Evolutionary conservation across 1,140 invertebrate species (phyloP).

Genomic region (Drosophila repleta): DNA sequence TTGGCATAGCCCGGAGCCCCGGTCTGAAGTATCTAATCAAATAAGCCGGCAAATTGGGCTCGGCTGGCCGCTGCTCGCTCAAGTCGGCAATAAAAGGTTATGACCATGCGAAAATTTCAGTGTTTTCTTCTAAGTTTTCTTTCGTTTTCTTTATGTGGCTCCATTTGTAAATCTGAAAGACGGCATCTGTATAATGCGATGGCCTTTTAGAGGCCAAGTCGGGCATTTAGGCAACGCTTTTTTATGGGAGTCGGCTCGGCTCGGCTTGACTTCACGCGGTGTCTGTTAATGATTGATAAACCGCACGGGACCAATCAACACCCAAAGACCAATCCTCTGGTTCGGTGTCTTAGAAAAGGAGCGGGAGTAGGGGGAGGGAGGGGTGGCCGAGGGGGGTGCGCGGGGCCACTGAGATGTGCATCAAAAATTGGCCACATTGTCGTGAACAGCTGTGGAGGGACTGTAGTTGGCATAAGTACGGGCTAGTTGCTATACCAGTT

Average conservation of each 20-base stretch:
- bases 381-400: not conserved
- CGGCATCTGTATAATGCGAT: conserved; percentile 61
- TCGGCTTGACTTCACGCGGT: conserved; percentile 22
- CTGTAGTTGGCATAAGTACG: conserved; percentile 43
- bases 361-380: not conserved
- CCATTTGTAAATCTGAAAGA: conserved; percentile 62
- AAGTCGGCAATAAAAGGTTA: conserved; percentile 57
- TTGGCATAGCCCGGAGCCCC: not conserved
- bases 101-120: conserved; percentile 49
- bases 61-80: conserved; percentile 51
- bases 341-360: not conserved
- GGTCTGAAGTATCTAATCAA: conserved; percentile 52
- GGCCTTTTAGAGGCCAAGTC: conserved; percentile 65
- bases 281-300: conserved; percentile 78
- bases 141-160: conserved; percentile 45
- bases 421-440: conserved; percentile 77
- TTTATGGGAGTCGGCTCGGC: conserved; percentile 43
- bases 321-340: conserved; percentile 21
- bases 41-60: conserved; percentile 45
- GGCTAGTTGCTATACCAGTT: conserved; percentile 72
- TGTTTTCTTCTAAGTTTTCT: conserved; percentile 15
- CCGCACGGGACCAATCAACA: conserved; percentile 76
- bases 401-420: conserved; percentile 43
- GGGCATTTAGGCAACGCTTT: conserved; percentile 53
- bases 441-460: conserved; percentile 49